Conservation (phyloP, 2,888 invertebrate species). For the Craniophora ligustri region DNA sequence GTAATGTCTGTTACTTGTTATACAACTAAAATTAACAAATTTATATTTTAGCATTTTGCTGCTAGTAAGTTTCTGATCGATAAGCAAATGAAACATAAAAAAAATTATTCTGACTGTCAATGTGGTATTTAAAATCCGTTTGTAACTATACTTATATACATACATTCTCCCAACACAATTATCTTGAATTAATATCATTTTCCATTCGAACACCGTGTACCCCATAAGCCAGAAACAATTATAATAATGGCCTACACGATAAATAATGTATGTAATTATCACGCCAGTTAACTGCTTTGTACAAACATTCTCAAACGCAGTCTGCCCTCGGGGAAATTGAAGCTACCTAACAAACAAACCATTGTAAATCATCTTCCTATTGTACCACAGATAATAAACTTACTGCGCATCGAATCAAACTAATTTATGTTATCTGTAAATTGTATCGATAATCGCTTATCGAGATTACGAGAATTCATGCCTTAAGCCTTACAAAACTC, state of each 20-base stretch:
- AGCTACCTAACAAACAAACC: slow-evolving; percentile 5
- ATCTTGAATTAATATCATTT: too few species aligned
- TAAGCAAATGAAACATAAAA: too few species aligned
- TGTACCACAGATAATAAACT: slow-evolving; percentile 5
- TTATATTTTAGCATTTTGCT: too few species aligned
- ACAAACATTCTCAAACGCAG: slow-evolving; percentile 10
- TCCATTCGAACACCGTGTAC: background rate
- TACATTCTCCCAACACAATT: too few species aligned
- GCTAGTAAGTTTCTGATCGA: too few species aligned
- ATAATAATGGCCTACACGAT: background rate
- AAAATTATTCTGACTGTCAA: too few species aligned
- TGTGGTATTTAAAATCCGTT: background rate
- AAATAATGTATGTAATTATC: slow-evolving; percentile 24
- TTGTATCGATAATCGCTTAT: slow-evolving; percentile 51
- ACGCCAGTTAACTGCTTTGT: slow-evolving; percentile 19
- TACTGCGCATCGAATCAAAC: slow-evolving; percentile 18
- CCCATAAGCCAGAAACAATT: background rate
- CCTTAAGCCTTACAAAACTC: slow-evolving; percentile 22
- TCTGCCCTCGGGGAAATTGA: slow-evolving; percentile 31
- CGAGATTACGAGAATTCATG: slow-evolving; percentile 41
- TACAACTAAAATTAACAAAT: too few species aligned
- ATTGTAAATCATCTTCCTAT: slow-evolving; percentile 18
- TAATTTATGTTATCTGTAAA: slow-evolving; percentile 37
- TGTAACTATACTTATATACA: too few species aligned
- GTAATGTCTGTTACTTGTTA: too few species aligned